These are phyloP conservation scores for Euura lappo DNA, from an alignment of 1,140 invertebrate genomes.

Conservation along the genomic window DNA sequence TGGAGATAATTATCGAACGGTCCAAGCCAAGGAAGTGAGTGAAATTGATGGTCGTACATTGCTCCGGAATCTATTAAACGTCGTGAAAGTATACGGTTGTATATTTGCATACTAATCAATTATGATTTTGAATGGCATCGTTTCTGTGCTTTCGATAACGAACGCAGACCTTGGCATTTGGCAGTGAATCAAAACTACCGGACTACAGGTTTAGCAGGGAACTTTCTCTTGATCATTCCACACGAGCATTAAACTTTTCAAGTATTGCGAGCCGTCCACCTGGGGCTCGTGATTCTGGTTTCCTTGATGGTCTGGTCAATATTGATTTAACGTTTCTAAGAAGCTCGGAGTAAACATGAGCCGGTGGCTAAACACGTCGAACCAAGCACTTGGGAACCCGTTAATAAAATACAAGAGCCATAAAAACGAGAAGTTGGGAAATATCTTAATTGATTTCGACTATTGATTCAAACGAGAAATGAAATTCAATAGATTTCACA, in stretches of 20 bases:
- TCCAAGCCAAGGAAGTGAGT: no score
- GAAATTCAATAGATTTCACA: not conserved
- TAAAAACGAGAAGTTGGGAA: no score
- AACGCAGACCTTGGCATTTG: conserved; percentile 5
- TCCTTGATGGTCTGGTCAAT: not conserved
- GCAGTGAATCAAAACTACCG: not conserved
- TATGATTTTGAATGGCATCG: not conserved
- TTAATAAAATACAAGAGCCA: not conserved
- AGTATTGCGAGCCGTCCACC: not conserved
- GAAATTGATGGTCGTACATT: not conserved
- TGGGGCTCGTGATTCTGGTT: not conserved
- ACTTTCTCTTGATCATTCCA: not conserved
- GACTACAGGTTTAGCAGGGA: not conserved
- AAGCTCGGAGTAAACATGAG: not conserved
- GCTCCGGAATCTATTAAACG: not conserved
- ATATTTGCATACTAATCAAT: not conserved
- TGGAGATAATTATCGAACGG: not conserved
- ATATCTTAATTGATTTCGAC: no score
- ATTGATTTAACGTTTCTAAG: conserved; percentile 2
- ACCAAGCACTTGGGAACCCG: not conserved
- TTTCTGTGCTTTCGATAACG: not conserved
- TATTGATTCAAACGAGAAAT: no score
- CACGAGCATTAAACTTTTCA: not conserved
- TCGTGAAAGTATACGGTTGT: not conserved
- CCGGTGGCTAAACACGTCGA: not conserved